Evolutionary conservation across 2,113 vertebrate genomes (phyloP), one percentile per base, ranked within the genome.

Genomic region (Conger conger): DNA sequence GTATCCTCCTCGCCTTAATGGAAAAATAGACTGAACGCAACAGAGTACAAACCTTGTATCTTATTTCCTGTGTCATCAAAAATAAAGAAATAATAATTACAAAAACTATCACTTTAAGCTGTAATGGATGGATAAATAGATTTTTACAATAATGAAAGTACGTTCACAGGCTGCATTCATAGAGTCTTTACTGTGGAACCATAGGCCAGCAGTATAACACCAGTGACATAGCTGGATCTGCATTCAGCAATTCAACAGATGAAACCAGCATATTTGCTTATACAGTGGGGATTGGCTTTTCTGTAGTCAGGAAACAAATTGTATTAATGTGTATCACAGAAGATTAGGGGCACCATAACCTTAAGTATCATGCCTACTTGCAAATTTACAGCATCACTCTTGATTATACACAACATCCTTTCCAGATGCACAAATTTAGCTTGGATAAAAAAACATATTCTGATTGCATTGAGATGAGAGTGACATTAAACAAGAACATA

Each of bases 261-360:
- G 45, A 84, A 84, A 79, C 13, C 40, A 76, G 23, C 20, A 23
- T 17, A 27, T 77, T 17, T 50, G 2, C 63, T 77, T 33, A 40
- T 73, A 4, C 68, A 77, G 30, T 8, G 8, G 38, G 7, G 16
- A 30, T 79, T 37, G 68, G 78, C 20, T 76, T 37, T 79, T 7
- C n/a, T 54, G 35, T 36, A 27, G 79, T 78, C 35, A 57, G 38
- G 30, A 79, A 40, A n/a, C 79, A 81, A 79, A 87, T 83, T 81
- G 57, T 36, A 81, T 80, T 87, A 81, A 81, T 85, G 73, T 11
- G 20, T 76, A 63, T 76, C 77, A 85, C 30, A 38, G 50, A 79
- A 40, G 87, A 90, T 88, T 86, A 90, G 78, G 81, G 40, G 78
- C 78, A 88, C 54, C 20, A n/a, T 57, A 87, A 78, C 84, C 42